A percentile compares a stretch with the other conserved stretches of the same genome.
These are phyloP conservation scores for Agonopterix subpropinquella DNA, from an alignment of 2,888 invertebrate genomes.

Conservation along the genomic window DNA sequence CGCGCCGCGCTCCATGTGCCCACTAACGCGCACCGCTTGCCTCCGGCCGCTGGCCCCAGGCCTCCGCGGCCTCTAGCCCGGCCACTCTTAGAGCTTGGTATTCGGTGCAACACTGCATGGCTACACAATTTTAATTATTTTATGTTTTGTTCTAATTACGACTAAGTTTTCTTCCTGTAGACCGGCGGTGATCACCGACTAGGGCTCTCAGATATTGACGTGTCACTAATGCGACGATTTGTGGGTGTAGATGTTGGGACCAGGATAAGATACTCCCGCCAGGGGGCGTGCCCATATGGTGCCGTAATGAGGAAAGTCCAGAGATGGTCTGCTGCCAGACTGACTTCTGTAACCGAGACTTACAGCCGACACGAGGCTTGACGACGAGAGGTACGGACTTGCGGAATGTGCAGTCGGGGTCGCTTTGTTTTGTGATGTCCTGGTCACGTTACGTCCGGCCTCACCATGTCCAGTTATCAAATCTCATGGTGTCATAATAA, in stretches of 20 bases:
- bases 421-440: constrained; percentile 63
- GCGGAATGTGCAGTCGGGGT: constrained; percentile 50
- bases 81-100: constrained; percentile 32
- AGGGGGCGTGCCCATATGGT: constrained; percentile 77
- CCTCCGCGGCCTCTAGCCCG: constrained; percentile 3
- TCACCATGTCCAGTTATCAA: constrained; percentile 1
- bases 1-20: constrained; percentile 23
- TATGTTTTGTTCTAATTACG: constrained; percentile 48
- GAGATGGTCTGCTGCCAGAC: constrained; percentile 78
- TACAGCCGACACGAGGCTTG: constrained; percentile 31
- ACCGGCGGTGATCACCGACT: constrained; percentile 69
- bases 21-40: constrained; percentile 34
- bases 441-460: constrained; percentile 22
- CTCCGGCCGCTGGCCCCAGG: constrained; percentile 7
- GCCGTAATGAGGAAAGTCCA: constrained; percentile 61
- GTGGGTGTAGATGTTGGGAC: constrained; percentile 77
- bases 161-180: constrained; percentile 54
- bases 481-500: constrained; percentile 23
- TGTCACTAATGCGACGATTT: constrained; percentile 46
- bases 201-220: constrained; percentile 17
- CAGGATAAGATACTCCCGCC: constrained; percentile 76
- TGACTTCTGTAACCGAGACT: constrained; percentile 81
- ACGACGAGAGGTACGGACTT: constrained; percentile 19
- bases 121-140: constrained; percentile 30
- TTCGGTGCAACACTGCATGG: constrained; percentile 61